phyloP scores from a whole-genome alignment of 2,797 vertebrate species.

The Psittacula echo region DNA sequence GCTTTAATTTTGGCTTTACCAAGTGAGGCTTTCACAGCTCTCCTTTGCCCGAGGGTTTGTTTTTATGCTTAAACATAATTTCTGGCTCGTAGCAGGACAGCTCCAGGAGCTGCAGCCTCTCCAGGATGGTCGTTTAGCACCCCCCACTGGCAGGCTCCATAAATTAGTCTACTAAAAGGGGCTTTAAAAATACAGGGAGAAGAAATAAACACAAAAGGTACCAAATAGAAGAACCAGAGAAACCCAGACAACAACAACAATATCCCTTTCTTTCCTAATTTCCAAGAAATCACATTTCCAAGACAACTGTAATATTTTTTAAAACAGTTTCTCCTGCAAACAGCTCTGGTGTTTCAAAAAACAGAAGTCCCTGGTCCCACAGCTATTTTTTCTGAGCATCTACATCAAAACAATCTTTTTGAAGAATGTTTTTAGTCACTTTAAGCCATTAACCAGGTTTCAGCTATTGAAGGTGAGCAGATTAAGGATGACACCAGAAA shows the following conservation, averaged over 20 bases:
- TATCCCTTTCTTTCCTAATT: background rate
- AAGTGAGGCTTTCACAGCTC: background rate
- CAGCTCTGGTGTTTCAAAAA: background rate
- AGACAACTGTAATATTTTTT: background rate
- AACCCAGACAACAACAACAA: background rate
- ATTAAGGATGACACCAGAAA: background rate
- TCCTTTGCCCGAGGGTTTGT: background rate
- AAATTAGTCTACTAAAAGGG: background rate
- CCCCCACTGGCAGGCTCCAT: conserved; percentile 48
- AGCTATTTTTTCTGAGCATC: background rate
- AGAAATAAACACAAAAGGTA: background rate
- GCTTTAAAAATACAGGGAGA: background rate
- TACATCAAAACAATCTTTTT: background rate
- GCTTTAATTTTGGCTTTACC: background rate
- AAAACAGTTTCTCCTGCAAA: background rate
- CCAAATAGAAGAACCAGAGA: background rate
- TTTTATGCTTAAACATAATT: conserved; percentile 13
- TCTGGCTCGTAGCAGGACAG: background rate
- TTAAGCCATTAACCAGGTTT: background rate
- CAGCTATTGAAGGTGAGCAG: background rate
- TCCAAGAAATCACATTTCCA: background rate
- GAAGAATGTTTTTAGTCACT: background rate
- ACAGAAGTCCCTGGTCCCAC: background rate
- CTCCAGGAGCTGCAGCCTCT: background rate
- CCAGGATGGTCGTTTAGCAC: conserved; percentile 15